Conservation (phyloP, 2,797 vertebrate genomes). For the Darevskia nairensis region DNA sequence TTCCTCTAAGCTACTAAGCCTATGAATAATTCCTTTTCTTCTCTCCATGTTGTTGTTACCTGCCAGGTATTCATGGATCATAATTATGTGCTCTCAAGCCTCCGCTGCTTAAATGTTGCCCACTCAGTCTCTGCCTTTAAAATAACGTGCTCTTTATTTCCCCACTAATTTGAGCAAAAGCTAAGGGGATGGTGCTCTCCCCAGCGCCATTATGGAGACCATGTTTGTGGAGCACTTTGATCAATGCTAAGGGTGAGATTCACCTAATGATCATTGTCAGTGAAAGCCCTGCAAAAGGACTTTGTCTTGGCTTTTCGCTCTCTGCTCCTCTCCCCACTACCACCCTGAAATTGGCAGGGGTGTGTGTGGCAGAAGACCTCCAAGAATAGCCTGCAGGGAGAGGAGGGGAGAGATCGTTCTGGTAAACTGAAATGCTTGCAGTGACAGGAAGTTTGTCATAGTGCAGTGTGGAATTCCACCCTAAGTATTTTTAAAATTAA, state of each 20-base stretch:
- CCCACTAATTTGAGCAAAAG: background rate
- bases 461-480: too few species aligned
- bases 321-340: too few species aligned
- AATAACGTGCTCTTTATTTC: conserved; percentile 5
- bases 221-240: background rate
- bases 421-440: too few species aligned
- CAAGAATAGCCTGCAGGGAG: too few species aligned
- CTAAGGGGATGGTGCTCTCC: background rate
- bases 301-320: too few species aligned
- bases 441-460: too few species aligned
- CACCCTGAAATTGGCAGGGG: too few species aligned
- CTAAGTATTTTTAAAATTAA: background rate
- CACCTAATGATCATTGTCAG: too few species aligned
- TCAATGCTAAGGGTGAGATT: background rate
- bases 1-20: conserved; percentile 2
- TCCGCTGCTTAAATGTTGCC: conserved; percentile 2
- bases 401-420: too few species aligned
- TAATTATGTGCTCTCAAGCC: background rate
- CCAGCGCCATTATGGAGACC: background rate
- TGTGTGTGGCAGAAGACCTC: too few species aligned
- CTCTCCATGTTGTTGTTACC: conserved; percentile 18
- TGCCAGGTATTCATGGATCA: conserved; percentile 4
- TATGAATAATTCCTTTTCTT: conserved; percentile 24
- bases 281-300: too few species aligned
- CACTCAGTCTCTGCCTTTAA: background rate